Percentiles rank a stretch among this genome's conserved stretches.
Evolutionary conservation across 2,797 vertebrate species (phyloP).

Genomic region (Monodelphis domestica): DNA sequence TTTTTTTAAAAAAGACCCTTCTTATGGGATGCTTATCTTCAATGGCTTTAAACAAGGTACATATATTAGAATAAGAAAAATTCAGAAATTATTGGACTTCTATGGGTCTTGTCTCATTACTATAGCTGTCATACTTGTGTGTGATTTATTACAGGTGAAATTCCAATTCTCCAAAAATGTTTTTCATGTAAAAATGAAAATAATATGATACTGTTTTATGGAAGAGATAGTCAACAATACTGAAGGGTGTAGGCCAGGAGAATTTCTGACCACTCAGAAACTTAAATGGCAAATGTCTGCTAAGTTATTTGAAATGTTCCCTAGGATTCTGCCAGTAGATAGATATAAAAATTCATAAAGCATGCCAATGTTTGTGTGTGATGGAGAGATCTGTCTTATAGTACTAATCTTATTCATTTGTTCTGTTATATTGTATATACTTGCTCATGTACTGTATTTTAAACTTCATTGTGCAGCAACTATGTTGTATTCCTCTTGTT

Average conservation of each 20-base stretch:
- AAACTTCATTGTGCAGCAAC: background rate
- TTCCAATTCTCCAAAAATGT: background rate
- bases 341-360: background rate
- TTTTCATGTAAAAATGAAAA: background rate
- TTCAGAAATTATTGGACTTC: background rate
- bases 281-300: background rate
- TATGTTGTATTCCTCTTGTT: background rate
- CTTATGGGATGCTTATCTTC: background rate
- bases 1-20: background rate
- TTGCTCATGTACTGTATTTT: background rate
- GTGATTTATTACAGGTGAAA: background rate
- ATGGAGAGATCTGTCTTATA: too few species aligned
- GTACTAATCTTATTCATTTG: background rate
- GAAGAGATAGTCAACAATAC: background rate
- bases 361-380: background rate
- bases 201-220: background rate
- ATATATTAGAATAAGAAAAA: background rate
- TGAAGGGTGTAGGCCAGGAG: background rate
- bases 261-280: background rate
- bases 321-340: background rate
- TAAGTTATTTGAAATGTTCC: background rate
- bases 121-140: background rate
- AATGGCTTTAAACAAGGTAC: background rate
- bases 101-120: background rate
- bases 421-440: background rate